Evolutionary conservation across 2,113 vertebrate genomes (phyloP), one percentile per base, ranked within the genome.

Genomic region (Engystomops pustulosus): DNA sequence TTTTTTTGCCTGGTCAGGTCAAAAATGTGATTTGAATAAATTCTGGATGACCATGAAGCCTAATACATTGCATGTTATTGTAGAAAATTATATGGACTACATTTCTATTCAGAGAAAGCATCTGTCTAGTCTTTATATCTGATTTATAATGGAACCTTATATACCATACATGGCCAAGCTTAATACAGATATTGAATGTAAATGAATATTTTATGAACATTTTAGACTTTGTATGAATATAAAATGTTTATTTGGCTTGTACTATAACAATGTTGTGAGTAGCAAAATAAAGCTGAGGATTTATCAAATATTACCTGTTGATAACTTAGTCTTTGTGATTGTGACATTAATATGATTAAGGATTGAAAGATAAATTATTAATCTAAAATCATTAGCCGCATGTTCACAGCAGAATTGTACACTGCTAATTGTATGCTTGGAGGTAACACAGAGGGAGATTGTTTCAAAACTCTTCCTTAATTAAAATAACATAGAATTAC

Each of bases 401-500:
- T 93, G 87, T 89, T 94, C 92, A 88, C 91, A 93, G 90, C 89
- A 93, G 91, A 95, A 90, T 53, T 92, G 89, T 92, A 92, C 84
- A 89, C 88, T 89, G 89, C 89, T 94, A 94, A 94, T 94, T 93
- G 92, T 93, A 89, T 90, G 90, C 93, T 95, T 92, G 89, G 91
- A 91, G 90, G 92, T 89, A 89, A 89, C 92, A 89, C 93, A 91
- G 91, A 89, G 89, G 93, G 93, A 90, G 87, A 88, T 86, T 89
- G 90, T 88, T 91, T 93, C 91, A 91, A 90, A 93, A 92, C 92
- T 93, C 91, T 91, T 91, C 91, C 92, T 95, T 95, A 95, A 95
- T 95, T 95, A 95, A 94, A 95, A 94, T 94, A 92, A 94, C 91
- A 94, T 93, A 92, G 91, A 93, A 94, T 94, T 94, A 94, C 88